Percentiles rank a stretch among this genome's conserved stretches.
Evolutionary conservation across 2,888 invertebrate genomes (phyloP).

Genomic region (Aricia artaxerxes): DNA sequence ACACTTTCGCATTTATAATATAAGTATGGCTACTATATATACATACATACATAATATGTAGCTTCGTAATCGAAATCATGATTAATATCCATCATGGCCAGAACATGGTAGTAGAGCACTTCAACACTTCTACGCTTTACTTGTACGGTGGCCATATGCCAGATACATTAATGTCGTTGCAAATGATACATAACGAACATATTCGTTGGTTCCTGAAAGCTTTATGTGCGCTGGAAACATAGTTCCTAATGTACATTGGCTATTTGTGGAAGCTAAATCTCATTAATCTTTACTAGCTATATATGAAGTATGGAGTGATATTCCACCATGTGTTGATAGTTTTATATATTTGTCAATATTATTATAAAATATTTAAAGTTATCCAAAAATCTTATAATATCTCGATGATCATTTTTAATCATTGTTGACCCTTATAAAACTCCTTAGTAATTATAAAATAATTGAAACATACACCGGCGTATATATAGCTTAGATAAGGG

Average conservation of each 20-base stretch:
- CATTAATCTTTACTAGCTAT: background rate
- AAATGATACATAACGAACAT: constrained; percentile 15
- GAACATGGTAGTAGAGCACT: background rate
- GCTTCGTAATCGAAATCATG: background rate
- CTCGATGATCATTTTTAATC: too few species aligned
- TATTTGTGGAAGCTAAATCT: background rate
- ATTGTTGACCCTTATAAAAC: too few species aligned
- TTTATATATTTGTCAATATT: too few species aligned
- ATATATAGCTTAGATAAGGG: too few species aligned
- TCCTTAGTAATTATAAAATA: too few species aligned
- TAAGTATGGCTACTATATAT: too few species aligned
- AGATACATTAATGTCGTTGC: constrained; percentile 9
- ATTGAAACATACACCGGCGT: too few species aligned
- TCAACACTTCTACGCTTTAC: constrained; percentile 15
- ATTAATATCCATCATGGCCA: background rate
- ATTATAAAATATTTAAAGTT: too few species aligned
- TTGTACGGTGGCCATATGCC: constrained; percentile 14
- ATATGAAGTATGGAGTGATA: background rate
- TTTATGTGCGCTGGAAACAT: background rate
- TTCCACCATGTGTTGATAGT: too few species aligned
- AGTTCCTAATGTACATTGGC: constrained; percentile 5
- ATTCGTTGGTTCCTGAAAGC: constrained; percentile 17
- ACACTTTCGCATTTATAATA: too few species aligned
- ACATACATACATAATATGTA: too few species aligned
- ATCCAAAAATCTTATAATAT: too few species aligned